Percentiles rank a stretch among this genome's conserved stretches.
phyloP scores from a whole-genome alignment of 2,797 vertebrate species.

The Brachyrhaphis roseni region DNA sequence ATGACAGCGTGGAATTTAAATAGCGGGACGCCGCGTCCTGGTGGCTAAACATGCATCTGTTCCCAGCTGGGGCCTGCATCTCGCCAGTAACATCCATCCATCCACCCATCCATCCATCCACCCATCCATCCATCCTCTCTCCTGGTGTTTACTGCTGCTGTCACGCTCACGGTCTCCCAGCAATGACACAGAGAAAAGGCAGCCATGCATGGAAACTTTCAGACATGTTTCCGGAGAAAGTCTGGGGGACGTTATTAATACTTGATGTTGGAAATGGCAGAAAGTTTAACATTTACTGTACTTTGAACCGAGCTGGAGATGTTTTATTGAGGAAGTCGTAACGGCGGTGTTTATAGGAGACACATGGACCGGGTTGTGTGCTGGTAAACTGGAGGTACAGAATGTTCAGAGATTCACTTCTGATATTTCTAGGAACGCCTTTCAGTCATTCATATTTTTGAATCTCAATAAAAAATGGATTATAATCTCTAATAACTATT shows the following conservation, averaged over 20 bases:
- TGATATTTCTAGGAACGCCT: neutral
- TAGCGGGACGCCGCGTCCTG: neutral
- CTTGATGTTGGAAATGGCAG: neutral
- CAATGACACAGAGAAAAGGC: neutral
- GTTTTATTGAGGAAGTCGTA: neutral
- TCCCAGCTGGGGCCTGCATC: neutral
- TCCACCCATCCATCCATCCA: too few relatives aligned
- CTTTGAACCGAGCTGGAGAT: neutral
- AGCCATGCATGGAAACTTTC: neutral
- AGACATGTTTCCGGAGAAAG: neutral
- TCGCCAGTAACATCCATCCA: neutral
- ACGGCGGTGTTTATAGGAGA: too few relatives aligned
- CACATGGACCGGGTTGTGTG: neutral
- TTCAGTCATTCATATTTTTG: neutral
- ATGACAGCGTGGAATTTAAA: conserved; percentile 12
- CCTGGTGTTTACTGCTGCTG: neutral
- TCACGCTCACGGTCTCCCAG: neutral
- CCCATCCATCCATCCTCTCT: neutral
- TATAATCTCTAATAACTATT: neutral
- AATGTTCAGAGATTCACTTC: neutral
- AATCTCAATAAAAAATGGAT: neutral
- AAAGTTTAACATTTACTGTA: neutral
- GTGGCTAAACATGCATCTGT: neutral
- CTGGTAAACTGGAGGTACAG: too few relatives aligned
- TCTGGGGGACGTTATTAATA: neutral